phyloP scores from a whole-genome alignment of 1,140 invertebrate genomes.

The Neodiprion fabricii region DNA sequence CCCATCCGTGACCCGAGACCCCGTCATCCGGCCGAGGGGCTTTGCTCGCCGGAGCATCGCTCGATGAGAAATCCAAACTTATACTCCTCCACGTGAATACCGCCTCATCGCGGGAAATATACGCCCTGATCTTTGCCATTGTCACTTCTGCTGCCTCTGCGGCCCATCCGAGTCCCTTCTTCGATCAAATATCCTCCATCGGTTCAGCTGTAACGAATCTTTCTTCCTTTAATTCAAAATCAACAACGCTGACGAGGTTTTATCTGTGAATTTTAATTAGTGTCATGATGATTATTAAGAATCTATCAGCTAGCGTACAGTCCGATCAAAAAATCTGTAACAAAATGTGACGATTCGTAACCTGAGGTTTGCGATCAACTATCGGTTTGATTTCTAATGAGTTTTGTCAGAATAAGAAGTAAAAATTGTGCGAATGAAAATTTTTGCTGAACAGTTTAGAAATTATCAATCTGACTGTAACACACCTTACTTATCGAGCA shows the following conservation, averaged over 20 bases:
- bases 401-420: no score
- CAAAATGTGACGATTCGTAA: no score
- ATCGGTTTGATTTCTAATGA: no score
- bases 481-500: no score
- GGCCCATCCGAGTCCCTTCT: background rate
- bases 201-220: constrained; percentile 36
- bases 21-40: constrained; percentile 45
- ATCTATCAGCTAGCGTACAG: no score
- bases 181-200: background rate
- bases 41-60: constrained; percentile 14
- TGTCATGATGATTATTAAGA: no score
- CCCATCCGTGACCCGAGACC: constrained; percentile 58
- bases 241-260: background rate
- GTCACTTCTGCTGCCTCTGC: background rate
- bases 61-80: constrained; percentile 21
- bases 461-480: no score
- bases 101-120: background rate
- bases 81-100: constrained; percentile 23
- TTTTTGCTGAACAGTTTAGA: no score
- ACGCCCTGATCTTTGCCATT: background rate
- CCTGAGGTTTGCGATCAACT: no score
- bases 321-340: no score
- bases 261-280: no score
- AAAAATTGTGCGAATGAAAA: no score
- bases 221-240: constrained; percentile 38